Evolutionary conservation across 2,797 vertebrate genomes (phyloP), one percentile per base, ranked within the genome.

Genomic region (Acanthornis magna): DNA sequence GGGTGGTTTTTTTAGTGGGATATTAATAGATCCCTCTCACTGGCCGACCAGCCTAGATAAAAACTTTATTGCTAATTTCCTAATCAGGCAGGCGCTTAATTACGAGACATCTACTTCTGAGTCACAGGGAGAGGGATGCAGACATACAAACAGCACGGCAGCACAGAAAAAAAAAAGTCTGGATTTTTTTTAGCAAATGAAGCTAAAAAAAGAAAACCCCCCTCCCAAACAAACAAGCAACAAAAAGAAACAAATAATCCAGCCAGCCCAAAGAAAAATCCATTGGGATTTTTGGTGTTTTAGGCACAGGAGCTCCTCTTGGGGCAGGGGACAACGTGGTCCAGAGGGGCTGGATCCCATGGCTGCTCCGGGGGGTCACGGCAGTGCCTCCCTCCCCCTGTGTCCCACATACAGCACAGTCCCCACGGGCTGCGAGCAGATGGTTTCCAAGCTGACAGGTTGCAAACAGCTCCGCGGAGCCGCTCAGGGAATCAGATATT

Each of bases 381-480:
- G 62, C 32, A 18, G 40, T 12, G 80, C 55, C 88, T 70, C 73
- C 74, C 79, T 70, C 45, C 53, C 76, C 54, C 71, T 0, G 22
- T 36, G 15, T 61, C 94, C 94, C 73, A 77, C n/a, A 60, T 63
- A 63, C 16, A 81, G 86, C 47, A 2, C 2, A 1, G 75, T 91
- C 90, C 93, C 93, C 6, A 7, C 1, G 7, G 93, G 80, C 91
- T 77, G 81, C 0, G 2, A 96, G 93, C 92, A 95, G 96, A 93
- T 89, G 95, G 95, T 80, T 91, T 40, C 94, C 75, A 66, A 88
- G 92, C 92, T 95, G 92, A 83, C 95, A 96, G 95, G 96, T 84
- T 95, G 89, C 91, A 93, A 96, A 96, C 78, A 89, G 89, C 91
- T 65, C 91, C 0, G 1, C 19, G n/a, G 81, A 91, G 78, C 86